Evolutionary conservation across 1,140 invertebrate species (phyloP), one percentile per base, ranked within the genome.

Genomic region (Habropoda laboriosa): DNA sequence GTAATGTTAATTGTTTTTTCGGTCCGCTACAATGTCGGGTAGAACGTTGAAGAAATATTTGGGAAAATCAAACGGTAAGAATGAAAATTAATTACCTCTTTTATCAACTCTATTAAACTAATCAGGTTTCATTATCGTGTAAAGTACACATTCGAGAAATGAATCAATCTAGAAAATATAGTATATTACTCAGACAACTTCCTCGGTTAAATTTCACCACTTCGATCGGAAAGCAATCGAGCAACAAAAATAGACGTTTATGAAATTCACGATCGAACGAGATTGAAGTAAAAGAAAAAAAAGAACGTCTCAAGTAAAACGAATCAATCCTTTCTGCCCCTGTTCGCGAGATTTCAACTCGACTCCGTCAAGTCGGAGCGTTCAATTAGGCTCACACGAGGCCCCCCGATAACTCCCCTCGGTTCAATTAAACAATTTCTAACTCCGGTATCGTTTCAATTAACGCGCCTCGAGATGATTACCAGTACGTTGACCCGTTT

Each of bases 401-500:
- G 18, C 16, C 40, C 8, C 18, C 38, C 6, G n/a, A 16, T 8
- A 3, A 16, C 6, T 3, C 45, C 18, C 13, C 21, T 27, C 21
- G 24, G 49, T 18, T 67, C 45, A 47, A 51, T 71, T 78, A 60
- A 66, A 60, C 35, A 51, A 71, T 60, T 78, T 79, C 68, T 64
- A 79, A 72, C 68, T 63, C 16, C 68, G 68, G 73, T 80, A 82
- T 71, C 67, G 75, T 83, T 85, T 78, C 64, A 82, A 86, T 85
- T 80, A 80, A 76, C 79, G 63, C 24, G 51, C 53, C 40, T 61
- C 76, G 67, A 67, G 51, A 51, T 63, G 72, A 66, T 68, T 55
- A 64, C 51, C 35, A 57, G 74, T 80, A 73, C 73, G 70, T 83
- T 83, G 78, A 83, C 77, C 78, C 84, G 78, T 83, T 86, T 86